phyloP scores from a whole-genome alignment of 2,113 vertebrate species.

The Cheirogaleus medius region DNA sequence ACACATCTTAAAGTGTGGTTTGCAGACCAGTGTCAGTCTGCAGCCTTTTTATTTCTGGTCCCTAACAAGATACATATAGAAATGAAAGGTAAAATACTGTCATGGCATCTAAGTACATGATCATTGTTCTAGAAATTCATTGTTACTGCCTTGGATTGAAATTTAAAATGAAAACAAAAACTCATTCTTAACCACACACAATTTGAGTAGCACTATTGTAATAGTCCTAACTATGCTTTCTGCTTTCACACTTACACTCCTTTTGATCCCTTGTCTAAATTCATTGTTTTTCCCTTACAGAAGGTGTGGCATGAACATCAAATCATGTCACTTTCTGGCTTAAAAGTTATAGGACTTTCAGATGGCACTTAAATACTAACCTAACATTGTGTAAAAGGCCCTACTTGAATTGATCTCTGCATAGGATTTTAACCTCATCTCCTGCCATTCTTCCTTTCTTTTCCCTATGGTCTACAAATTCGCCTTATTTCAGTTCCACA shows the following conservation, averaged over 20 bases:
- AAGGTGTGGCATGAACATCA: neutral
- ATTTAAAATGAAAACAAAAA: neutral
- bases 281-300: neutral
- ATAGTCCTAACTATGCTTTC: neutral
- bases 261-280: neutral
- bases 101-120: neutral
- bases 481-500: neutral
- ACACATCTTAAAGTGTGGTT: neutral
- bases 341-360: neutral
- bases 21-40: neutral
- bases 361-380: neutral
- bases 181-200: neutral
- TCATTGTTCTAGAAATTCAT: neutral
- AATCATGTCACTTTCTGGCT: neutral
- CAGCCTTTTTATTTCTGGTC: neutral
- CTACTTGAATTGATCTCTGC: neutral
- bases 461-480: neutral
- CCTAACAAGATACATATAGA: neutral
- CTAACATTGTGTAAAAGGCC: neutral
- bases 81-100: neutral
- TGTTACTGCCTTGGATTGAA: neutral
- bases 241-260: neutral
- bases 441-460: neutral
- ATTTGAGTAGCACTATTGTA: neutral
- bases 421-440: neutral